Evolutionary conservation across 2,797 vertebrate species (phyloP).

Genomic region (Trematomus bernacchii): DNA sequence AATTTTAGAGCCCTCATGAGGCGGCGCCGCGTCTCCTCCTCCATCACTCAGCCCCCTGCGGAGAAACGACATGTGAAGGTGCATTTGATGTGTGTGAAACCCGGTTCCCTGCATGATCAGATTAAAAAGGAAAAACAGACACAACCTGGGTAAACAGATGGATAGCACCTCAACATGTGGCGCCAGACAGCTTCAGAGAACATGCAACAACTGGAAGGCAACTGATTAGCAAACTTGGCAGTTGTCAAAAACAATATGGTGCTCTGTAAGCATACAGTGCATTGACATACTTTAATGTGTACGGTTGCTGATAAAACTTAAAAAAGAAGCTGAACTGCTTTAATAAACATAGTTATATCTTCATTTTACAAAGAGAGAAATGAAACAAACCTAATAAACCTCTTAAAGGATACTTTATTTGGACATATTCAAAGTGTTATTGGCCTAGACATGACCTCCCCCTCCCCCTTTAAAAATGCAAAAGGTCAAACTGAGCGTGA

Average conservation of each 20-base stretch:
- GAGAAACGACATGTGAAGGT: slow-evolving; percentile 82
- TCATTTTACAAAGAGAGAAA: slow-evolving; percentile 16
- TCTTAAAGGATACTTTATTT: slow-evolving; percentile 11
- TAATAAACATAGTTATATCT: slow-evolving; percentile 3
- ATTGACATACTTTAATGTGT: slow-evolving; percentile 2
- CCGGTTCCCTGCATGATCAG: slow-evolving; percentile 67
- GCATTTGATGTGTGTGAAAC: slow-evolving; percentile 83
- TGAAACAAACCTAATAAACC: slow-evolving; percentile 1
- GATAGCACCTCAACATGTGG: slow-evolving; percentile 56
- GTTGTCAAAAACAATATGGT: slow-evolving; percentile 70
- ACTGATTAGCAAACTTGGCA: slow-evolving; percentile 56
- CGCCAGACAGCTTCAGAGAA: slow-evolving; percentile 47
- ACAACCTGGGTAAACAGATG: slow-evolving; percentile 72
- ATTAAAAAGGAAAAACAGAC: slow-evolving; percentile 71
- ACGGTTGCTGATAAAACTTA: not conserved
- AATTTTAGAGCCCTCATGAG: slow-evolving; percentile 85
- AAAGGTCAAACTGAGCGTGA: slow-evolving; percentile 67
- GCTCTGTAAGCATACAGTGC: slow-evolving; percentile 12
- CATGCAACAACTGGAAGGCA: slow-evolving; percentile 56
- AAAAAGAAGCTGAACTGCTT: not conserved
- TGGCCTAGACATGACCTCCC: slow-evolving; percentile 61
- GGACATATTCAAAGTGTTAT: slow-evolving; percentile 30
- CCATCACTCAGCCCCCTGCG: slow-evolving; percentile 81
- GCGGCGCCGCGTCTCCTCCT: slow-evolving; percentile 73
- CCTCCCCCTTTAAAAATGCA: slow-evolving; percentile 22